These are phyloP conservation scores for Bufo gargarizans DNA, from an alignment of 2,113 vertebrate species.

Conservation along the genomic window DNA sequence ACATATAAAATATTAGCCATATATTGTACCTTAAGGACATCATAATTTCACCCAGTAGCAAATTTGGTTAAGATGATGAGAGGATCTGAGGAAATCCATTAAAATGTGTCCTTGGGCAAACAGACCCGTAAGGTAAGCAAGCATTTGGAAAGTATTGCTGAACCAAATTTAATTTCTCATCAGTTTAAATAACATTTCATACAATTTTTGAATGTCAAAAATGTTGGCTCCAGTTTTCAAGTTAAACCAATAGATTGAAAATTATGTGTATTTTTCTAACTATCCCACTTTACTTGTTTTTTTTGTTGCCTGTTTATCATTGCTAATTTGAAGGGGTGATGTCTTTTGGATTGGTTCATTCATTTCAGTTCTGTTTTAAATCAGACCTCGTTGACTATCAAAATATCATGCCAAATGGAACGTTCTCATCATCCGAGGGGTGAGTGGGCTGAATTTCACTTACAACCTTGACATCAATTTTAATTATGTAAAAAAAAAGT, in stretches of 20 bases:
- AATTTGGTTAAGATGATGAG: not conserved
- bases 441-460: conserved; percentile 74
- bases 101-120: not conserved
- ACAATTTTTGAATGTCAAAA: conserved; percentile 55
- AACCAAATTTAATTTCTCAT: too few species aligned
- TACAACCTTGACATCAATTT: conserved; percentile 76
- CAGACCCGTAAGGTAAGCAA: not conserved
- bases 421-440: conserved; percentile 71
- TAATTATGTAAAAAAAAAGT: conserved; percentile 76
- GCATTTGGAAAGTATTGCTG: not conserved
- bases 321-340: conserved; percentile 68
- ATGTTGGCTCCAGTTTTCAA: conserved; percentile 70
- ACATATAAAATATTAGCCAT: not conserved
- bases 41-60: too few species aligned
- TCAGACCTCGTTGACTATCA: conserved; percentile 69
- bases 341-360: conserved; percentile 68
- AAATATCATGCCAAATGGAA: conserved; percentile 79
- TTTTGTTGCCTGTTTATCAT: conserved; percentile 68
- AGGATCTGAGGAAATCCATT: not conserved
- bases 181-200: too few species aligned
- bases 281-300: conserved; percentile 69
- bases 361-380: conserved; percentile 70
- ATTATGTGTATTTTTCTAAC: conserved; percentile 64
- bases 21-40: too few species aligned
- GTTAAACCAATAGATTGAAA: conserved; percentile 63